These are phyloP conservation scores for Lasioglossum calceatum DNA, from an alignment of 2,888 invertebrate genomes.

Conservation along the genomic window DNA sequence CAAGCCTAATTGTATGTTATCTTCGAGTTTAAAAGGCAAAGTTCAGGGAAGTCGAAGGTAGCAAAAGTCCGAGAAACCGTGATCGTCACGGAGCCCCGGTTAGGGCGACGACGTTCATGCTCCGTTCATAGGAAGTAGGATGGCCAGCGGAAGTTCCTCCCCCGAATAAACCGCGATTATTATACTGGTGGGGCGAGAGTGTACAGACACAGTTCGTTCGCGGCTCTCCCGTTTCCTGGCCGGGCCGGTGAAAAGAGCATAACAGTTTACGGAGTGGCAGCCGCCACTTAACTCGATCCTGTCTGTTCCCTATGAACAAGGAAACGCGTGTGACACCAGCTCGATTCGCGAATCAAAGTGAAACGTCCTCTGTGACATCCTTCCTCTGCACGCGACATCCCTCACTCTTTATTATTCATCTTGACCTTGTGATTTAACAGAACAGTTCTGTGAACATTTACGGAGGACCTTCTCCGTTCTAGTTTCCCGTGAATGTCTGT, in stretches of 20 bases:
- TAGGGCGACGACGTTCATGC: slow-evolving; percentile 69
- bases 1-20: background rate
- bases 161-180: slow-evolving; percentile 62
- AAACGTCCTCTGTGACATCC: slow-evolving; percentile 21
- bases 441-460: background rate
- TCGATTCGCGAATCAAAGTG: slow-evolving; percentile 42
- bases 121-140: slow-evolving; percentile 79
- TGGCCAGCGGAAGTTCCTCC: slow-evolving; percentile 79
- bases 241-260: slow-evolving; percentile 65
- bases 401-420: background rate
- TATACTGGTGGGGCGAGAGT: slow-evolving; percentile 67
- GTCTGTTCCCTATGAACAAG: slow-evolving; percentile 33
- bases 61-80: background rate
- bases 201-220: slow-evolving; percentile 58
- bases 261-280: slow-evolving; percentile 69
- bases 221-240: slow-evolving; percentile 65
- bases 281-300: slow-evolving; percentile 62
- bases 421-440: background rate
- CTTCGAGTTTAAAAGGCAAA: background rate
- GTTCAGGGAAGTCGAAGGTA: background rate
- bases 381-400: background rate
- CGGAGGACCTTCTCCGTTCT: background rate
- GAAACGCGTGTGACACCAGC: slow-evolving; percentile 50
- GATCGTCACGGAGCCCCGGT: slow-evolving; percentile 75
- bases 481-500: background rate